These are phyloP conservation scores for Ciconia boyciana DNA, from an alignment of 2,113 vertebrate genomes.

Conservation along the genomic window DNA sequence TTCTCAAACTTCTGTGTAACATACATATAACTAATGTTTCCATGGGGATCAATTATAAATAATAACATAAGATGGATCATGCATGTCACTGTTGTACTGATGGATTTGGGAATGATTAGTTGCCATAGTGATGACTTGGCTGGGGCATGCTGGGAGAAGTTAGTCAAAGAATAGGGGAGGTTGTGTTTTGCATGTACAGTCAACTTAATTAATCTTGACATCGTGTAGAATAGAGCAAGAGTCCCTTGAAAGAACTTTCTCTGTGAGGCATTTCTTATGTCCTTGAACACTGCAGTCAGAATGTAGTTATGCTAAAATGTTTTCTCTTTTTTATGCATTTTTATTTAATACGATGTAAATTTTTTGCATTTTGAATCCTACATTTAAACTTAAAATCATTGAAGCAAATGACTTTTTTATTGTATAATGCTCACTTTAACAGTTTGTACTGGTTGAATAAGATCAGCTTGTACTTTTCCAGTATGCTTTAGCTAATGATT, in stretches of 20 bases:
- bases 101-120: conserved; percentile 46
- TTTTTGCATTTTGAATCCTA: neutral
- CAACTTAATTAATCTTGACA: conserved; percentile 44
- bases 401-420: neutral
- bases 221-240: neutral
- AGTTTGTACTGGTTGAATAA: neutral
- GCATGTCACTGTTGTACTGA: neutral
- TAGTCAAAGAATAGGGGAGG: conserved; percentile 42
- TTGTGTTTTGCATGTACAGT: conserved; percentile 4
- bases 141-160: conserved; percentile 12
- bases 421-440: neutral
- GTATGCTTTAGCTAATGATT: neutral
- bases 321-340: neutral
- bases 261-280: neutral
- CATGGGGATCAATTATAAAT: neutral
- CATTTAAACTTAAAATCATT: neutral
- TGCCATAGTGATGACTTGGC: conserved; percentile 47
- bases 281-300: conserved; percentile 23
- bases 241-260: conserved; percentile 14
- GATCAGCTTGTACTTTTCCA: neutral
- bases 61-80: neutral
- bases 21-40: neutral
- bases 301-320: neutral
- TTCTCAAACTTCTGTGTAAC: neutral
- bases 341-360: neutral